Base-by-base conservation (phyloP, 37 sponge, comb jelly and placozoan genomes). In the Ianthella basta region DNA sequence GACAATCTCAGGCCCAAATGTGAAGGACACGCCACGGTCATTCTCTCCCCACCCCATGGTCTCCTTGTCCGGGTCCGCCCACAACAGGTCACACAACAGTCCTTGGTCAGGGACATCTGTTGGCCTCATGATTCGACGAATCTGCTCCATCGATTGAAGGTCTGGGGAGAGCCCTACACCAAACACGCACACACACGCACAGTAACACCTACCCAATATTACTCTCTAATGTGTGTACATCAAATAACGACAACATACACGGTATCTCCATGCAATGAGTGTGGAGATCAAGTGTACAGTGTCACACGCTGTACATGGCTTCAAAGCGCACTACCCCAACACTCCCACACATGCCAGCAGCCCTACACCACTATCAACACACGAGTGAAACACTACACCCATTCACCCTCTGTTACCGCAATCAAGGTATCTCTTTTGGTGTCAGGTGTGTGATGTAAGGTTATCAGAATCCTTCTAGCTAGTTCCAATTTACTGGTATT, bases 11-110 rank as follows among this genome's bases (percentile, higher is more conserved):
- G 94, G 88, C 35, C 97, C 99, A 88, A 99, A 99, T 0, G 99
- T 99, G 88, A 97, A 99, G 23, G 97, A 97, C 15, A 99, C 99
- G 56, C 99, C 99, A 60, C 99, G 83, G 83, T 99, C 99, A 79
- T 99, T 99, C 82, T 99, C 99, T 60, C 99, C 99, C 99, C 99
- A 99, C 4, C 97, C 97, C 56, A 84, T 59, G 0, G 95, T 93
- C 63, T 99, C 99, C 44, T 99, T 99, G 70, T 99, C 99, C 30
- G 99, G 99, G 55, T 99, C 99, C 21, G 97, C 92, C 99, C 99
- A 99, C 79, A 99, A 75, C 65, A 99, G 91, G 56, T 99, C 99
- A 84, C 99, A 99, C 59, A 99, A 88, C 72, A 98, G 82, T 15
- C 96, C 99, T 79, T 95, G 96, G 77, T 98, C 99, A 60, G 99